A percentile compares a stretch with the other conserved stretches of the same genome.
phyloP scores from a whole-genome alignment of 1,140 invertebrate genomes.

The Nephila pilipes region DNA sequence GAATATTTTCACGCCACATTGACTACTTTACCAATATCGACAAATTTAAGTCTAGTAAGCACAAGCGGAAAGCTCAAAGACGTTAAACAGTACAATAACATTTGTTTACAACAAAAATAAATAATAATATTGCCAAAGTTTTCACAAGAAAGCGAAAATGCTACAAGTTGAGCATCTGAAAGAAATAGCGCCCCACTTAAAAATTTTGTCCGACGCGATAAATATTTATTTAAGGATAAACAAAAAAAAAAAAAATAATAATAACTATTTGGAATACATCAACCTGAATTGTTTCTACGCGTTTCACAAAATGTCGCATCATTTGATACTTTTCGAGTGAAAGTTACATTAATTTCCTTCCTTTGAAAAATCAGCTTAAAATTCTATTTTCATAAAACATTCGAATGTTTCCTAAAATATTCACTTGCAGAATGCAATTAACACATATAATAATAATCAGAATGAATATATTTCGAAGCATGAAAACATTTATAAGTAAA shows the following conservation, averaged over 20 bases:
- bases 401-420: no score
- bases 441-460: no score
- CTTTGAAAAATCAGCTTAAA: no score
- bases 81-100: slow-evolving; percentile 13
- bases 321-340: no score
- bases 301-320: no score
- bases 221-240: background rate
- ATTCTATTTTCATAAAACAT: no score
- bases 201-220: background rate
- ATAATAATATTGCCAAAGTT: background rate
- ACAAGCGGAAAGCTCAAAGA: slow-evolving; percentile 48
- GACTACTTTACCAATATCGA: slow-evolving; percentile 49
- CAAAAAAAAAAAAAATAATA: no score
- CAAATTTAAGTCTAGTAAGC: slow-evolving; percentile 44
- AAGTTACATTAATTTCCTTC: no score
- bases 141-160: slow-evolving; percentile 6
- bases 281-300: no score
- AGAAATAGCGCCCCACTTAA: slow-evolving; percentile 14
- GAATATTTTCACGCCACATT: slow-evolving; percentile 1
- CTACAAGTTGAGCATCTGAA: slow-evolving; percentile 69
- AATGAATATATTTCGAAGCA: no score
- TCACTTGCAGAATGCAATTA: no score
- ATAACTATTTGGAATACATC: background rate
- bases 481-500: no score
- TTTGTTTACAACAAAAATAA: slow-evolving; percentile 12